Evolutionary conservation across 2,888 invertebrate species (phyloP).

Genomic region (Cheilosia vulpina): DNA sequence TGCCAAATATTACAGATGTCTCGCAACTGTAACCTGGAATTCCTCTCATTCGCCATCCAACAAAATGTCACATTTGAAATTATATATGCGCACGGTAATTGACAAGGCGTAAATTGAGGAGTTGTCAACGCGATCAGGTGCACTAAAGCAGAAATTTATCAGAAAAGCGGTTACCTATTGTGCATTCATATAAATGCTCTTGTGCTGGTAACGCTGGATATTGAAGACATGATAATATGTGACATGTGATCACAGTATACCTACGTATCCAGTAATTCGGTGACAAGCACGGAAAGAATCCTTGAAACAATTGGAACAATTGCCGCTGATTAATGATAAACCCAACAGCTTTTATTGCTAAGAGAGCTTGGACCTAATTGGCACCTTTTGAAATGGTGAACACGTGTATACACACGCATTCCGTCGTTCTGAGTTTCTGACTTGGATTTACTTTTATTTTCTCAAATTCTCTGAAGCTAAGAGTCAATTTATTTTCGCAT

Average conservation of each 20-base stretch:
- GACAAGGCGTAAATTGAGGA: slow-evolving; percentile 1
- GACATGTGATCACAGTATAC: slow-evolving; percentile 27
- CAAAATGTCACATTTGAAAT: slow-evolving; percentile 29
- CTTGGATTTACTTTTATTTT: too few species aligned
- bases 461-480: too few species aligned
- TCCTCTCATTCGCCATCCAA: slow-evolving; percentile 33
- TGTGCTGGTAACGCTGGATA: slow-evolving; percentile 20
- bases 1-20: slow-evolving; percentile 41
- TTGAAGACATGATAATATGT: background rate
- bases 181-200: background rate
- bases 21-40: slow-evolving; percentile 46
- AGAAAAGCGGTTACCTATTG: background rate
- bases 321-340: slow-evolving; percentile 23
- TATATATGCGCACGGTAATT: background rate
- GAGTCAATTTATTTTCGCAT: too few species aligned
- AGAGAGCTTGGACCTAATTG: slow-evolving; percentile 50
- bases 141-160: background rate
- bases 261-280: slow-evolving; percentile 40
- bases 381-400: slow-evolving; percentile 43
- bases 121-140: slow-evolving; percentile 36
- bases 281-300: slow-evolving; percentile 26
- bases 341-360: slow-evolving; percentile 12
- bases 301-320: slow-evolving; percentile 42
- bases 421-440: background rate
- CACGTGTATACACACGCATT: background rate